phyloP scores from a whole-genome alignment of 2,888 invertebrate species.

The Drosophila gaucha region DNA sequence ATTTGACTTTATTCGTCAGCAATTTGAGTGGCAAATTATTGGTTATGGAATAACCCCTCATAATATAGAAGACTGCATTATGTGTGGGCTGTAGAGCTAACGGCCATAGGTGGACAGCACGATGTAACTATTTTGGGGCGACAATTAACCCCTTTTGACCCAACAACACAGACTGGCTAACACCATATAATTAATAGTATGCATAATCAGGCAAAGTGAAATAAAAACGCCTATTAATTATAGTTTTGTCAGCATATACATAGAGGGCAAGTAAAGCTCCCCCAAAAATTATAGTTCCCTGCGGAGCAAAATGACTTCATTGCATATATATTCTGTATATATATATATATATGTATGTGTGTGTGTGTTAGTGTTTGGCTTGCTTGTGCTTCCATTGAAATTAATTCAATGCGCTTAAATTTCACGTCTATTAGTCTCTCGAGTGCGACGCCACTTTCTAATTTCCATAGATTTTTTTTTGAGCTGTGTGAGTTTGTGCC shows the following conservation, averaged over 20 bases:
- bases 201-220: constrained; percentile 62
- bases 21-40: constrained; percentile 42
- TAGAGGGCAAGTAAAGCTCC: not conserved
- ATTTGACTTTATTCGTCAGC: constrained; percentile 32
- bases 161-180: constrained; percentile 14
- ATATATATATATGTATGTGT: constrained; percentile 13
- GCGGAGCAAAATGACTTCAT: constrained; percentile 63
- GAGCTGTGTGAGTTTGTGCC: constrained; percentile 1
- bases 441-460: constrained; percentile 66
- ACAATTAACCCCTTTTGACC: constrained; percentile 51
- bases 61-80: constrained; percentile 7
- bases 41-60: constrained; percentile 3
- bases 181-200: constrained; percentile 64
- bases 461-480: constrained; percentile 60
- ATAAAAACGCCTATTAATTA: constrained; percentile 75
- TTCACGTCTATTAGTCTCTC: constrained; percentile 79
- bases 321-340: constrained; percentile 16
- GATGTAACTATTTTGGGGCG: not conserved
- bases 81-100: not conserved
- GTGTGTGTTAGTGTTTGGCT: constrained; percentile 1
- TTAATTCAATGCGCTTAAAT: constrained; percentile 81
- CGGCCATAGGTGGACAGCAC: constrained; percentile 11
- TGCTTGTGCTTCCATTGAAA: constrained; percentile 37
- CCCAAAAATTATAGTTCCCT: constrained; percentile 6
- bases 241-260: constrained; percentile 60